Conservation (phyloP, 2,113 vertebrate species). For the Argyrosomus japonicus region DNA sequence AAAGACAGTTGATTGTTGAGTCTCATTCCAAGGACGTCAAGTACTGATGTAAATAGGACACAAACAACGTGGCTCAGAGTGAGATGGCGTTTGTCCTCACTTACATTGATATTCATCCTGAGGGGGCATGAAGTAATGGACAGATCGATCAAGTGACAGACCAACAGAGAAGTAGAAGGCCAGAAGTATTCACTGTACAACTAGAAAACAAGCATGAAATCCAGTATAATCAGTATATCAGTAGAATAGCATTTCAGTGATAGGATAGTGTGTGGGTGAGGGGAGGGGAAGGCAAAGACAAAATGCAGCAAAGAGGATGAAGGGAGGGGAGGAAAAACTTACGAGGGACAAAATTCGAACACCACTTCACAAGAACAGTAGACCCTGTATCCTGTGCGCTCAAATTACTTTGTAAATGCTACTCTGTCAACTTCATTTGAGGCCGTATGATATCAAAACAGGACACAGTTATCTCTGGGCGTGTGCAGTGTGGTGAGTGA, state of each 20-base stretch:
- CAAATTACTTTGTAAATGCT: constrained; percentile 69
- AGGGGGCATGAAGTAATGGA: no score
- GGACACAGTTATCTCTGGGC: constrained; percentile 56
- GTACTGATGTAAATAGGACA: no score
- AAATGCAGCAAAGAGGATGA: neutral
- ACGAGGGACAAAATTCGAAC: constrained; percentile 44
- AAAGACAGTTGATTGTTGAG: no score
- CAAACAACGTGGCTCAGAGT: no score
- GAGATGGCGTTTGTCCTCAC: no score
- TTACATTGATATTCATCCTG: no score
- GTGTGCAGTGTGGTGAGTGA: constrained; percentile 62
- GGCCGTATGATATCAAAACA: constrained; percentile 62
- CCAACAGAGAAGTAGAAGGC: neutral
- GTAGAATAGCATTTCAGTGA: neutral
- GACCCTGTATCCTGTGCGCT: constrained; percentile 51
- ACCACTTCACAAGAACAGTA: constrained; percentile 42
- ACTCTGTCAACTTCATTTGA: constrained; percentile 65
- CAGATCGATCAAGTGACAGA: no score
- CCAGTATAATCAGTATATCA: neutral
- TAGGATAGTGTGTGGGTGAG: neutral
- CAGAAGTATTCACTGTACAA: neutral
- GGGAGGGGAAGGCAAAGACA: neutral
- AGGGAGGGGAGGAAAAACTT: constrained; percentile 29
- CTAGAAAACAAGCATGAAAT: neutral
- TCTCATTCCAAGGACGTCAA: no score